These are phyloP conservation scores for Bombus confusus DNA, from an alignment of 1,140 invertebrate species.

Conservation along the genomic window DNA sequence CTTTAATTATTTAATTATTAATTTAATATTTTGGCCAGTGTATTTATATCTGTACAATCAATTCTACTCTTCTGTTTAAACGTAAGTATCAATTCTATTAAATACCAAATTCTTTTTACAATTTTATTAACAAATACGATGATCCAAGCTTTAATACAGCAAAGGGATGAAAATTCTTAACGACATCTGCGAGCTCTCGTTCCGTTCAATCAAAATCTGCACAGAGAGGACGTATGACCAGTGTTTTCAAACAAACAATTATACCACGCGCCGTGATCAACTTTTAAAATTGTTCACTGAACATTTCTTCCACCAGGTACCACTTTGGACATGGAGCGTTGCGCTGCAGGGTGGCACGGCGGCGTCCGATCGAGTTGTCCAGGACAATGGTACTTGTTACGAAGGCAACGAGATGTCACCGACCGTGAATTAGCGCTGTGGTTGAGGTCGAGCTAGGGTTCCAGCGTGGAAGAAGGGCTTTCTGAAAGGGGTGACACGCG, in stretches of 20 bases:
- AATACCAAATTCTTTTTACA: too few relatives aligned
- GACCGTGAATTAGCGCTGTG: constrained; percentile 77
- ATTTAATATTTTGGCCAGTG: too few relatives aligned
- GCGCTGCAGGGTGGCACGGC: constrained; percentile 56
- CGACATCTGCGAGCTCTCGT: constrained; percentile 17
- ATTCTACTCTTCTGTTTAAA: too few relatives aligned
- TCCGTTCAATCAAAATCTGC: not conserved
- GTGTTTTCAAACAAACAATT: constrained; percentile 77
- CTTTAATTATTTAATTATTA: too few relatives aligned
- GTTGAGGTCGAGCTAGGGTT: constrained; percentile 57
- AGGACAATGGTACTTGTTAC: constrained; percentile 79
- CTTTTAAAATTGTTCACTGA: constrained; percentile 69
- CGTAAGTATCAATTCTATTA: too few relatives aligned
- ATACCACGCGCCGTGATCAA: constrained; percentile 40
- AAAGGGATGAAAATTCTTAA: not conserved
- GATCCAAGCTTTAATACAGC: too few relatives aligned
- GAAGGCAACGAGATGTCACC: constrained; percentile 79
- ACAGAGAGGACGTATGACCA: not conserved
- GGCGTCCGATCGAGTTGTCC: constrained; percentile 66
- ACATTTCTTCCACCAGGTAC: constrained; percentile 62
- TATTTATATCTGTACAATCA: too few relatives aligned
- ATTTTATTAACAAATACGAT: not conserved
- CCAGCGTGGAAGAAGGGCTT: constrained; percentile 30
- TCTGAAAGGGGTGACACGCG: constrained; percentile 55
- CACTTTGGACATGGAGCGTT: constrained; percentile 47